These are phyloP conservation scores for Condylostylus longicornis DNA, from an alignment of 1,140 invertebrate species.

Conservation along the genomic window DNA sequence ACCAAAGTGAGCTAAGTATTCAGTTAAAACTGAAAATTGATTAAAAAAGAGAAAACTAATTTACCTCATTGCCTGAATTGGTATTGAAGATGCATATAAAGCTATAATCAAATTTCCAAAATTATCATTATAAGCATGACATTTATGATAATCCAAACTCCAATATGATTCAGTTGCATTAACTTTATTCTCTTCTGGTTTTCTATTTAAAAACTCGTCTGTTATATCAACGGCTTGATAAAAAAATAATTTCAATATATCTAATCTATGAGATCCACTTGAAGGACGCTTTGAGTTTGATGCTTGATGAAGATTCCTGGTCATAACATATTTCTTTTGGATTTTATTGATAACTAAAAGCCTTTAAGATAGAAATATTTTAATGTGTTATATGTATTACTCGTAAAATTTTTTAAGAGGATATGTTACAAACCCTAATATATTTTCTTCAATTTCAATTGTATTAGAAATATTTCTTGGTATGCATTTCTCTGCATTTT, in stretches of 20 bases:
- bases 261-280: slow-evolving; percentile 43
- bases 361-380: slow-evolving; percentile 29
- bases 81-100: slow-evolving; percentile 48
- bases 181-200: slow-evolving; percentile 15
- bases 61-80: slow-evolving; percentile 50
- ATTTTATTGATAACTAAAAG: slow-evolving; percentile 52
- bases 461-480: slow-evolving; percentile 47
- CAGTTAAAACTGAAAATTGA: not conserved
- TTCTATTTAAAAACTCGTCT: slow-evolving; percentile 2
- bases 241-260: slow-evolving; percentile 57
- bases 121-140: slow-evolving; percentile 45
- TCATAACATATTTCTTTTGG: slow-evolving; percentile 48
- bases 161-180: slow-evolving; percentile 52
- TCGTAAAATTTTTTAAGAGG: not conserved
- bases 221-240: slow-evolving; percentile 39
- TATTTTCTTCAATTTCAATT: slow-evolving; percentile 43
- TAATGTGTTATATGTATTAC: not conserved
- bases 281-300: slow-evolving; percentile 35
- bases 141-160: slow-evolving; percentile 73
- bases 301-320: slow-evolving; percentile 41
- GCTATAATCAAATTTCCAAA: slow-evolving; percentile 48
- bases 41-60: not conserved
- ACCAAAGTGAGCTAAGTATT: too few relatives aligned
- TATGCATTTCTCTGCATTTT: slow-evolving; percentile 41
- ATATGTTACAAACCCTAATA: slow-evolving; percentile 56